phyloP scores from a whole-genome alignment of 1,140 invertebrate species.

The Luehdorfia chinensis region DNA sequence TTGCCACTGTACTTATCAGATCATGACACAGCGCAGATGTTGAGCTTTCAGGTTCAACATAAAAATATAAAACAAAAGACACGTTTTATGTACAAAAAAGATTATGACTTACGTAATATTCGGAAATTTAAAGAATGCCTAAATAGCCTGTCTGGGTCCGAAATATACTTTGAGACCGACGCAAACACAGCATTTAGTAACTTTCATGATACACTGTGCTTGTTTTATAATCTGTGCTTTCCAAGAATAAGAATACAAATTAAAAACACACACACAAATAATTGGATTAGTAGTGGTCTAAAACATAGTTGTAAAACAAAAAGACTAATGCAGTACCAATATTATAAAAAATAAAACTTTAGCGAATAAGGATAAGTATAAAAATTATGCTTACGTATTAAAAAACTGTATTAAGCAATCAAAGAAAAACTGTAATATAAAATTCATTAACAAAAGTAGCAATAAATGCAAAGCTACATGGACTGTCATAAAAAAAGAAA shows the following conservation, averaged over 20 bases:
- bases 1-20: conserved; percentile 20
- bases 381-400: conserved; percentile 18
- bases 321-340: conserved; percentile 14
- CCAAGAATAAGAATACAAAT: conserved; percentile 18
- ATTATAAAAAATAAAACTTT: conserved; percentile 16
- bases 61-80: background rate
- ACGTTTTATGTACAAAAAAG: conserved; percentile 6
- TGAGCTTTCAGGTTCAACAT: conserved; percentile 2
- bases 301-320: conserved; percentile 11
- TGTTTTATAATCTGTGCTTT: conserved; percentile 31
- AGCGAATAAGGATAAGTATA: conserved; percentile 15
- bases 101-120: conserved; percentile 19
- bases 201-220: conserved; percentile 21
- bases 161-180: conserved; percentile 13
- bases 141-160: conserved; percentile 9
- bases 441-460: conserved; percentile 11
- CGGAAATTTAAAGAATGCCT: conserved; percentile 19
- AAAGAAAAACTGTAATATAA: conserved; percentile 15
- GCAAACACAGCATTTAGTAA: conserved; percentile 20
- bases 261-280: background rate
- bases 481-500: conserved; percentile 19
- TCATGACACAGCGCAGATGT: conserved; percentile 19
- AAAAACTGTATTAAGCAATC: conserved; percentile 24
- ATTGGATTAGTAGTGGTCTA: conserved; percentile 17
- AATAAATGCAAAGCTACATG: conserved; percentile 22